phyloP scores from a whole-genome alignment of 2,888 invertebrate species.

The Hemistola chrysoprasaria region DNA sequence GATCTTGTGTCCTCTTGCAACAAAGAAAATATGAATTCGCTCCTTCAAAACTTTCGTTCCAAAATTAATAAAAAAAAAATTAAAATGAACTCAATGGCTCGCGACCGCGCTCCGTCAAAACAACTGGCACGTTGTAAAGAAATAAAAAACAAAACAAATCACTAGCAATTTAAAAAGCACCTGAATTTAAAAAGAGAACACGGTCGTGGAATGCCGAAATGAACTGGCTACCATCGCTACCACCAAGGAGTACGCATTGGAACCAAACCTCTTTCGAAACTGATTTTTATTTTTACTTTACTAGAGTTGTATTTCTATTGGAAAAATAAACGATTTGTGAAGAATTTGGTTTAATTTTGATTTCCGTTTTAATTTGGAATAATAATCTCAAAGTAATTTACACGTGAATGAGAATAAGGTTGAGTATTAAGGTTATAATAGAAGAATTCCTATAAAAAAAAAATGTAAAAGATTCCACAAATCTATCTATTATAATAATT shows the following conservation, averaged over 20 bases:
- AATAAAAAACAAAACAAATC: slow-evolving; percentile 64
- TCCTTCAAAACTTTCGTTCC: slow-evolving; percentile 14
- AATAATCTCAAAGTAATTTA: slow-evolving; percentile 14
- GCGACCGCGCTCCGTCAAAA: slow-evolving; percentile 21
- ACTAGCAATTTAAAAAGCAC: slow-evolving; percentile 69
- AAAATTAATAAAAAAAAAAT: slow-evolving; percentile 23
- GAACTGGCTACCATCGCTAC: slow-evolving; percentile 64
- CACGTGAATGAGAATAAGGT: slow-evolving; percentile 7
- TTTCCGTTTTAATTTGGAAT: slow-evolving; percentile 19
- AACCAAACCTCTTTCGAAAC: slow-evolving; percentile 36
- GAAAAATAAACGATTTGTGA: slow-evolving; percentile 3
- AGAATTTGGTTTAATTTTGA: slow-evolving; percentile 14
- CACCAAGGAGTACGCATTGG: slow-evolving; percentile 64
- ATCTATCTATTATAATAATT: too few relatives aligned
- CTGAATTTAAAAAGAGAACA: slow-evolving; percentile 70
- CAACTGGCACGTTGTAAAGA: slow-evolving; percentile 42
- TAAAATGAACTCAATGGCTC: slow-evolving; percentile 21
- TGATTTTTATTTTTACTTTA: slow-evolving; percentile 40
- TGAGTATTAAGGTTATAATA: too few relatives aligned
- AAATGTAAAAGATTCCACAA: too few relatives aligned
- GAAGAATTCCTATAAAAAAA: too few relatives aligned
- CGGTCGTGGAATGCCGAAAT: slow-evolving; percentile 68
- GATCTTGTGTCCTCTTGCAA: too few relatives aligned
- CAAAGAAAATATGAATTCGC: too few relatives aligned
- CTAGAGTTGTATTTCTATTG: slow-evolving; percentile 45